Evolutionary conservation across 1,140 invertebrate genomes (phyloP).

Genomic region (Hypsibius dujardini): DNA sequence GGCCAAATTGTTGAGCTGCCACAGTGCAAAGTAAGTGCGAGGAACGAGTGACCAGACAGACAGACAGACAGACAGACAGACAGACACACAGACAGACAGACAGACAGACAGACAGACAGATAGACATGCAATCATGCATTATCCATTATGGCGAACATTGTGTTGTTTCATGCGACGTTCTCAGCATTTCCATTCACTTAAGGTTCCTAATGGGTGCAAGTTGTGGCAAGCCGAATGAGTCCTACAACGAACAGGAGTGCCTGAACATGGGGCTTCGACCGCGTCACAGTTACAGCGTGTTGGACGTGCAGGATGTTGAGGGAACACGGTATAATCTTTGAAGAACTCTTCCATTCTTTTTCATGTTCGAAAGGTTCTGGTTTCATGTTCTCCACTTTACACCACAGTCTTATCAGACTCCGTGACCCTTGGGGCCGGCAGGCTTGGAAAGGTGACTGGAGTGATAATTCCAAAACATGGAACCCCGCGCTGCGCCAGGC

Average conservation of each 20-base stretch:
- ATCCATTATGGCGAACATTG: no score
- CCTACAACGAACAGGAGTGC: slow-evolving; percentile 53
- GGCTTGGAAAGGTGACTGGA: slow-evolving; percentile 93
- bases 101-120: no score
- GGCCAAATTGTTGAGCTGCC: slow-evolving; percentile 83
- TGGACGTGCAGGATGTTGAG: slow-evolving; percentile 57
- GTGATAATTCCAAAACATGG: slow-evolving; percentile 69
- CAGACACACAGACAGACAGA: no score
- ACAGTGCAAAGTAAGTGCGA: slow-evolving; percentile 48
- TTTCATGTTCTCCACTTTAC: no score
- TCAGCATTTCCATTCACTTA: no score
- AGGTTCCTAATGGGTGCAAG: slow-evolving; percentile 89
- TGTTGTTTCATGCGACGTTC: no score
- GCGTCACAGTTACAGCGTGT: slow-evolving; percentile 86
- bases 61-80: no score
- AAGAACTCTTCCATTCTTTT: no score
- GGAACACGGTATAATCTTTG: slow-evolving; percentile 30
- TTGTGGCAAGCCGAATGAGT: slow-evolving; percentile 57
- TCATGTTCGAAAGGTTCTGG: no score
- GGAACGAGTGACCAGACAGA: no score
- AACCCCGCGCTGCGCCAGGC: slow-evolving; percentile 50
- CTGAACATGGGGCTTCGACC: slow-evolving; percentile 68
- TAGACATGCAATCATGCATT: no score
- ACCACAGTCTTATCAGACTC: slow-evolving; percentile 49
- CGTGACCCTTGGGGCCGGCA: slow-evolving; percentile 96